Evolutionary conservation across 2,888 invertebrate species (phyloP).

Genomic region (Dinocampus coccinellae): DNA sequence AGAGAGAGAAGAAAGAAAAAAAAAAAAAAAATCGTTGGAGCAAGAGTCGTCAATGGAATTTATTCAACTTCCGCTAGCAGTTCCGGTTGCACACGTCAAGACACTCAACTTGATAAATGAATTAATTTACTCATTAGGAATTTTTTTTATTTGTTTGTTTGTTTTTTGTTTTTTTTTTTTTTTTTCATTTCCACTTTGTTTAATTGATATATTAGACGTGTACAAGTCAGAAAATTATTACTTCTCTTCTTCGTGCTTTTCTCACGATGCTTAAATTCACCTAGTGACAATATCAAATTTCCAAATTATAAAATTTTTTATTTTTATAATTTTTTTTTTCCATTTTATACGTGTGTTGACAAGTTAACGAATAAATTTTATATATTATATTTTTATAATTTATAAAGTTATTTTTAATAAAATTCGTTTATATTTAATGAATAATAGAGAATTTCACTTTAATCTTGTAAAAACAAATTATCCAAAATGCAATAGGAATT

Average conservation of each 20-base stretch:
- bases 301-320: too few relatives aligned
- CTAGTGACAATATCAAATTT: too few relatives aligned
- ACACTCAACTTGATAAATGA: not conserved
- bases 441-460: conserved; percentile 57
- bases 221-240: not conserved
- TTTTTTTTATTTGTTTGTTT: not conserved
- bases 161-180: too few relatives aligned
- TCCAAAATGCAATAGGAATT: conserved; percentile 36
- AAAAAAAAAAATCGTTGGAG: not conserved
- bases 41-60: not conserved
- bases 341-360: too few relatives aligned
- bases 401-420: conserved; percentile 14
- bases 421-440: conserved; percentile 10
- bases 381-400: too few relatives aligned
- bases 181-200: too few relatives aligned
- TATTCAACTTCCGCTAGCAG: conserved; percentile 1
- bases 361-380: too few relatives aligned
- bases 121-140: not conserved
- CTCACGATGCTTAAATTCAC: too few relatives aligned
- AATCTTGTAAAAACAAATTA: conserved; percentile 57
- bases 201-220: not conserved
- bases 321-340: too few relatives aligned
- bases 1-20: not conserved
- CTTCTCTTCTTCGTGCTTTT: conserved; percentile 3
- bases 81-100: not conserved